Evolutionary conservation across 1,140 invertebrate species (phyloP).

Genomic region (Trypoxylus dichotomus): DNA sequence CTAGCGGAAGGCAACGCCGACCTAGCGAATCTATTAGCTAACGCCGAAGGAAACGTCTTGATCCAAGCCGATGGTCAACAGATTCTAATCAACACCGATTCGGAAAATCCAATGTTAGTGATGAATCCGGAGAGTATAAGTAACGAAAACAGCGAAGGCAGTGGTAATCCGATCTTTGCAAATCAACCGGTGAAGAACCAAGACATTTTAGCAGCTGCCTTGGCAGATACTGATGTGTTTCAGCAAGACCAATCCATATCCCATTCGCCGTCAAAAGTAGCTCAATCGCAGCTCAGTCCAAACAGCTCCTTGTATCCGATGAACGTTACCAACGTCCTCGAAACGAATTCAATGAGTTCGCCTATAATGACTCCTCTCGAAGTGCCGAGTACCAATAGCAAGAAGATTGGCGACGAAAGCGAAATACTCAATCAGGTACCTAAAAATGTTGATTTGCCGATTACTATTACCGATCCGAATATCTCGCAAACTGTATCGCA

Average conservation of each 20-base stretch:
- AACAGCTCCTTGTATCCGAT: conserved; percentile 56
- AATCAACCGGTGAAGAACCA: conserved; percentile 57
- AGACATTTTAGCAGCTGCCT: conserved; percentile 74
- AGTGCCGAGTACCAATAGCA: conserved; percentile 62
- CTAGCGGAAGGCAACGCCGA: conserved; percentile 50
- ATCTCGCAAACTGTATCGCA: conserved; percentile 60
- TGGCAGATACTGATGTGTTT: conserved; percentile 75
- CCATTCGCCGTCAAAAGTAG: conserved; percentile 45
- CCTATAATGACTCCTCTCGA: conserved; percentile 81
- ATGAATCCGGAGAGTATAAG: conserved; percentile 46
- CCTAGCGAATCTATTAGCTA: conserved; percentile 49
- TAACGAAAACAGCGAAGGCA: conserved; percentile 37
- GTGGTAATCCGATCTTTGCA: conserved; percentile 44
- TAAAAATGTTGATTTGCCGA: conserved; percentile 57
- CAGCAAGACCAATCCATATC: conserved; percentile 59
- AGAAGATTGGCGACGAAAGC: conserved; percentile 50
- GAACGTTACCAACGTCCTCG: conserved; percentile 63
- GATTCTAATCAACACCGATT: conserved; percentile 51
- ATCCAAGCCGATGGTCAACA: conserved; percentile 54
- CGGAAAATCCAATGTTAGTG: conserved; percentile 48
- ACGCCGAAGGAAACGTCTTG: conserved; percentile 50
- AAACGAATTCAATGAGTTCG: conserved; percentile 75
- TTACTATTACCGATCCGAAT: conserved; percentile 58
- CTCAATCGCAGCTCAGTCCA: conserved; percentile 53
- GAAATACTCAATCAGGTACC: conserved; percentile 55